These are phyloP conservation scores for Xerus rutilus DNA, from an alignment of 2,797 vertebrate species.

Conservation along the genomic window DNA sequence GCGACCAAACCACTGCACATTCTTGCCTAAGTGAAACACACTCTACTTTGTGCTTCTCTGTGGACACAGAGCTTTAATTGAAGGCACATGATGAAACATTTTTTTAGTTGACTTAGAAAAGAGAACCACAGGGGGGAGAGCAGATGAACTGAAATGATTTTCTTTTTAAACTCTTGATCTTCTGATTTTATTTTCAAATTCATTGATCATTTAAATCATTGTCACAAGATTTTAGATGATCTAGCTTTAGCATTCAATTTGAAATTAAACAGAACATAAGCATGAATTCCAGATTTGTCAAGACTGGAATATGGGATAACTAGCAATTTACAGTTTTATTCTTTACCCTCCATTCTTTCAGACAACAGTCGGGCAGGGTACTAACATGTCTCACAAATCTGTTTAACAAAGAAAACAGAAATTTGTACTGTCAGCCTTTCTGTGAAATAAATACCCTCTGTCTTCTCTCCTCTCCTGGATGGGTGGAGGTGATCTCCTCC, in stretches of 20 bases:
- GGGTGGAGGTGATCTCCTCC: not conserved
- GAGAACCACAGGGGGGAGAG: slow-evolving; percentile 53
- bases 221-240: slow-evolving; percentile 34
- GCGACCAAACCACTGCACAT: not conserved
- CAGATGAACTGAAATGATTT: slow-evolving; percentile 60
- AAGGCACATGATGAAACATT: slow-evolving; percentile 42
- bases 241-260: slow-evolving; percentile 46
- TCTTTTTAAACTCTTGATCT: slow-evolving; percentile 70
- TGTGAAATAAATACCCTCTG: slow-evolving; percentile 50
- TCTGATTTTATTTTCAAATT: slow-evolving; percentile 31
- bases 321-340: slow-evolving; percentile 49
- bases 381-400: slow-evolving; percentile 53
- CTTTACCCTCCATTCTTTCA: slow-evolving; percentile 41
- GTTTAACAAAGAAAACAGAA: slow-evolving; percentile 66
- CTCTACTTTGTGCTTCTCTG: not conserved
- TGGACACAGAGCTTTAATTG: slow-evolving; percentile 40
- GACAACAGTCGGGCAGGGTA: not conserved
- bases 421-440: not conserved
- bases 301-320: not conserved
- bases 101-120: slow-evolving; percentile 35
- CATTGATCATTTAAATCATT: slow-evolving; percentile 17
- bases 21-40: slow-evolving; percentile 32
- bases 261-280: slow-evolving; percentile 46
- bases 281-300: slow-evolving; percentile 47
- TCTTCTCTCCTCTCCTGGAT: slow-evolving; percentile 7